Conservation (phyloP, 1,140 invertebrate species). For the Rhyacophila brunnea region DNA sequence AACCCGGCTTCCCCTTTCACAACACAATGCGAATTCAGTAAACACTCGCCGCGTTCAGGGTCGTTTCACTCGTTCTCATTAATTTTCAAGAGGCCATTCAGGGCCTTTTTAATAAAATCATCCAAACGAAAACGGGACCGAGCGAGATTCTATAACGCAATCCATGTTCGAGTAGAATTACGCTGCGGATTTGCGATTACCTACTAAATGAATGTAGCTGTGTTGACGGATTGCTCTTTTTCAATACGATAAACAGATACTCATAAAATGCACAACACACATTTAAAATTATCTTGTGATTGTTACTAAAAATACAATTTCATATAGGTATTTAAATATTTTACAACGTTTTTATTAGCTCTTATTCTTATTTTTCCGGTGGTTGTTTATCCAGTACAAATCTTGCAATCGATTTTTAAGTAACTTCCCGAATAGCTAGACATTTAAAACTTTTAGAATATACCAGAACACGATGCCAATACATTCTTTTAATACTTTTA, state of each 20-base stretch:
- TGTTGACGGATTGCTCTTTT: constrained; percentile 4
- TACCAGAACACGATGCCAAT: too few species aligned
- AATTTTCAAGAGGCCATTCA: constrained; percentile 30
- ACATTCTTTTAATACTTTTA: too few species aligned
- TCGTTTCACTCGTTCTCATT: constrained; percentile 24
- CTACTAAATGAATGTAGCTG: constrained; percentile 7
- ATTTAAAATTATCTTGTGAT: too few species aligned
- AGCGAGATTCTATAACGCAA: constrained; percentile 1
- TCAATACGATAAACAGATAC: neutral
- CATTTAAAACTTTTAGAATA: too few species aligned
- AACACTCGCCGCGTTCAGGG: constrained; percentile 24
- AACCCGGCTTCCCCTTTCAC: constrained; percentile 10
- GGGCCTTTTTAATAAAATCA: constrained; percentile 25
- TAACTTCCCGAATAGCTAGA: too few species aligned
- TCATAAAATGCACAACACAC: too few species aligned
- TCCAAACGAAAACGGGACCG: constrained; percentile 12
- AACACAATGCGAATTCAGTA: constrained; percentile 24
- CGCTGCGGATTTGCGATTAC: constrained; percentile 4
- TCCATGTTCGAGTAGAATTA: constrained; percentile 15
- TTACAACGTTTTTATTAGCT: too few species aligned
- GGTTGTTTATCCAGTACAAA: too few species aligned
- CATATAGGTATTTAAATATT: too few species aligned
- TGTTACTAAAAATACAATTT: too few species aligned
- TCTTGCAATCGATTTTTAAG: too few species aligned
- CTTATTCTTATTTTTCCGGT: too few species aligned